Evolutionary conservation across 1,140 invertebrate species (phyloP).

Genomic region (Penaeus chinensis): DNA sequence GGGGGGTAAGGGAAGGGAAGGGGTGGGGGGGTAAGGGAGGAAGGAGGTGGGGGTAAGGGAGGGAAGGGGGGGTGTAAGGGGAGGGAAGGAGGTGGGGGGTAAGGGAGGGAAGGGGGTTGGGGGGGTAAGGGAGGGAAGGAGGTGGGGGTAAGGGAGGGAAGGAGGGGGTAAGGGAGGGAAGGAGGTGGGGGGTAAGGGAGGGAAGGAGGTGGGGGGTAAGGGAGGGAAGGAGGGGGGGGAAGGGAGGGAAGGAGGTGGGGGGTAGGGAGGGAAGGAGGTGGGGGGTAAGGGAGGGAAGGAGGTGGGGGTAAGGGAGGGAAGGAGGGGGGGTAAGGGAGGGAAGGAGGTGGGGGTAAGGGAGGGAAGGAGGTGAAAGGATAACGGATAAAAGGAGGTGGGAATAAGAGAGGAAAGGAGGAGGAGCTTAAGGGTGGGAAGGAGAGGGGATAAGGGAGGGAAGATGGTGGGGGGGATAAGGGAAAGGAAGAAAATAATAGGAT

Average conservation of each 20-base stretch:
- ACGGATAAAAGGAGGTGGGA: constrained; percentile 27
- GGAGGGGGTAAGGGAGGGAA: no score
- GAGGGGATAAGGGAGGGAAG: no score
- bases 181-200: no score
- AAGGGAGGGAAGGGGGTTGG: not conserved
- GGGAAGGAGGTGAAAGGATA: constrained; percentile 13
- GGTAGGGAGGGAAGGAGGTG: no score
- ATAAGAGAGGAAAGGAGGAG: not conserved
- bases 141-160: not conserved
- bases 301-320: not conserved
- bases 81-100: not conserved
- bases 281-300: no score
- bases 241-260: no score
- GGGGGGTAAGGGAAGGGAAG: not conserved
- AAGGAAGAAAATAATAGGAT: no score
- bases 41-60: not conserved
- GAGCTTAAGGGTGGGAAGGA: not conserved
- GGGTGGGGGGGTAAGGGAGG: not conserved
- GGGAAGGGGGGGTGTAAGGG: not conserved
- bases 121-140: not conserved
- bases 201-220: no score
- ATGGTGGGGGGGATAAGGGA: no score
- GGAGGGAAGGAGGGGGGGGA: no score
- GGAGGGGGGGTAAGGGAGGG: not conserved
- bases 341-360: not conserved